Conservation (phyloP, 2,113 vertebrate species). For the Butorides virescens region DNA sequence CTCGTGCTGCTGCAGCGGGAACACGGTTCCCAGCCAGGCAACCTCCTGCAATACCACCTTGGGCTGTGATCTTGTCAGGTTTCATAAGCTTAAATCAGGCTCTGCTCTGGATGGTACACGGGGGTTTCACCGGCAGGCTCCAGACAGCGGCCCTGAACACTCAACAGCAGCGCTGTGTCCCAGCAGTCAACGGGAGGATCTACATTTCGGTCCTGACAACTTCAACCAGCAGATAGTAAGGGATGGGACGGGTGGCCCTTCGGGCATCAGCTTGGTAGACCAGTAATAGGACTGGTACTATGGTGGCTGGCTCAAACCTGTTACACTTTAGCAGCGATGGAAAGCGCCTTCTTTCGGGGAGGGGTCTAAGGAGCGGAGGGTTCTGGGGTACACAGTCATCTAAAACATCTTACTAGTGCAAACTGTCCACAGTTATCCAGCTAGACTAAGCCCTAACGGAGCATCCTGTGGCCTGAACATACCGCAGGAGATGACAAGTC, state of each 20-base stretch:
- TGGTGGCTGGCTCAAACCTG: neutral
- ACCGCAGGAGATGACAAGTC: neutral
- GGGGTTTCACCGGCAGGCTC: neutral
- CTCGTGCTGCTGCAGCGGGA: neutral
- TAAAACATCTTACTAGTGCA: neutral
- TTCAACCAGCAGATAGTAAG: neutral
- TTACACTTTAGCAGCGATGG: neutral
- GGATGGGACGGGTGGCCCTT: neutral
- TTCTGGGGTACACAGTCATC: neutral
- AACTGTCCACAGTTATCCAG: neutral
- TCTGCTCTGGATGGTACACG: neutral
- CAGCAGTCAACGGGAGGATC: neutral
- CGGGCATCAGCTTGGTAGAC: neutral
- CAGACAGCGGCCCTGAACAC: neutral
- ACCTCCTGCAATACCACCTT: constrained; percentile 48
- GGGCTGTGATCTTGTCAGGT: constrained; percentile 56
- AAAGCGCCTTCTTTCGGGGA: neutral
- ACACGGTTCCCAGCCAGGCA: neutral
- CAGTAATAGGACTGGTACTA: neutral
- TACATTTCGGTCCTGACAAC: neutral
- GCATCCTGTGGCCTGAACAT: neutral
- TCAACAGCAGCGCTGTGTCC: neutral
- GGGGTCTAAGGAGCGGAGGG: neutral
- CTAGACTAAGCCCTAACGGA: neutral
- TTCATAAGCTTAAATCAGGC: constrained; percentile 28